phyloP scores from a whole-genome alignment of 2,797 vertebrate genomes.

The Intellagama lesueurii region DNA sequence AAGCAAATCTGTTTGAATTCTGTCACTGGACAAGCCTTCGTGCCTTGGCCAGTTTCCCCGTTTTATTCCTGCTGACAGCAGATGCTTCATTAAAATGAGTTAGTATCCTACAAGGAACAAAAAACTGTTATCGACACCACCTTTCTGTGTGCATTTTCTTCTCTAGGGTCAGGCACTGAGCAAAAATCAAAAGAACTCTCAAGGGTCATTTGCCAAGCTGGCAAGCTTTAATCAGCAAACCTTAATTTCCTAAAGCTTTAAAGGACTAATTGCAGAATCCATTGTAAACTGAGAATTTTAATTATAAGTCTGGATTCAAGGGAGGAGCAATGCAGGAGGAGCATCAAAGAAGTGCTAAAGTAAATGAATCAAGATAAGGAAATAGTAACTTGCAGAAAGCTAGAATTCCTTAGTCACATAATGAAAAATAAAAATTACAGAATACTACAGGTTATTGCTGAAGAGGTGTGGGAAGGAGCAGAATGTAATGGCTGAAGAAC shows the following conservation, averaged over 20 bases:
- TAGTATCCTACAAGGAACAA: background rate
- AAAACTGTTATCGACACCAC: background rate
- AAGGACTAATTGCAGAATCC: background rate
- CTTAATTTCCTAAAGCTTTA: background rate
- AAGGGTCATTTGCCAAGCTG: background rate
- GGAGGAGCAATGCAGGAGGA: background rate
- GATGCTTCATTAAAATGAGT: slow-evolving; percentile 36
- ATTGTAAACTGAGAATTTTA: background rate
- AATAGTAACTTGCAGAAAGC: too few relatives aligned
- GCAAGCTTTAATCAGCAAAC: slow-evolving; percentile 5
- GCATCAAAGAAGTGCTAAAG: background rate
- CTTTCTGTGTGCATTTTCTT: slow-evolving; percentile 9
- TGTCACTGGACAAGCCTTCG: background rate
- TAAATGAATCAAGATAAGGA: background rate
- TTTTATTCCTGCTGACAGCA: slow-evolving; percentile 20
- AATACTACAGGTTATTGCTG: too few relatives aligned
- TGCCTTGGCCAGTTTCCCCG: background rate
- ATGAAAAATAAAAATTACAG: too few relatives aligned
- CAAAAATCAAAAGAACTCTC: slow-evolving; percentile 6
- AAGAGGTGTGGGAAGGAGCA: too few relatives aligned
- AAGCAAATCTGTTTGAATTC: slow-evolving; percentile 40
- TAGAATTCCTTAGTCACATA: too few relatives aligned
- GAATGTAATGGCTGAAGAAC: too few relatives aligned
- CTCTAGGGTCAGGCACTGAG: background rate
- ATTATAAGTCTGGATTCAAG: background rate